These are phyloP conservation scores for Larimichthys polyactis DNA, from an alignment of 2,113 vertebrate species.

Conservation along the genomic window DNA sequence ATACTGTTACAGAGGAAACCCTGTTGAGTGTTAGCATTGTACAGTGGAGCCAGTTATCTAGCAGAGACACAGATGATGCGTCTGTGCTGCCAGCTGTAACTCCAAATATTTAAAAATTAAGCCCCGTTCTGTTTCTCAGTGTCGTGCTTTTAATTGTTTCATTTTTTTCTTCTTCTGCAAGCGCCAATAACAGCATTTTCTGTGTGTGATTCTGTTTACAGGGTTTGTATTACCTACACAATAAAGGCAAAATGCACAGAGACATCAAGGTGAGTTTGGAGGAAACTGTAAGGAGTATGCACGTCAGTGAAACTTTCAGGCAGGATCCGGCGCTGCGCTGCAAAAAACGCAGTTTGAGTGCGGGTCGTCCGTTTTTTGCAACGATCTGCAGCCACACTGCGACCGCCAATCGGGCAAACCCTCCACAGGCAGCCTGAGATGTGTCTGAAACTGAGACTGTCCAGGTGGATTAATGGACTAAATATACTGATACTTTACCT, in stretches of 20 bases:
- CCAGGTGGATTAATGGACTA: too few relatives aligned
- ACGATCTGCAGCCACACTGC: too few relatives aligned
- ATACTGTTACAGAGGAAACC: background rate
- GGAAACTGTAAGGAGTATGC: background rate
- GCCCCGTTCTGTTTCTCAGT: background rate
- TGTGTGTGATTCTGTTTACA: conserved; percentile 60
- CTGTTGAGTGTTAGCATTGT: background rate
- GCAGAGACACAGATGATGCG: background rate
- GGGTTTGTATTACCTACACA: conserved; percentile 87
- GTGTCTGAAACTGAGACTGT: too few relatives aligned
- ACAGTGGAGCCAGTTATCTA: background rate
- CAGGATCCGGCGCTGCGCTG: too few relatives aligned
- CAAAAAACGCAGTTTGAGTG: too few relatives aligned
- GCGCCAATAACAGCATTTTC: background rate
- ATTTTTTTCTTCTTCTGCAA: background rate
- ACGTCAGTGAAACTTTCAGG: background rate
- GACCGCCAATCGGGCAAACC: too few relatives aligned
- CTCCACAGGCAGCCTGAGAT: too few relatives aligned
- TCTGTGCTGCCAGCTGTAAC: background rate
- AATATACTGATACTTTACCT: too few relatives aligned
- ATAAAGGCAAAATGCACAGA: conserved; percentile 88
- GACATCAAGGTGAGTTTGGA: conserved; percentile 85
- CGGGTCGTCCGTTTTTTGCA: too few relatives aligned
- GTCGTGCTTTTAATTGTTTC: background rate
- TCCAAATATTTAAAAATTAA: background rate